Base-by-base conservation (phyloP, 2,797 vertebrate species). In the Dendrocincla fuliginosa region DNA sequence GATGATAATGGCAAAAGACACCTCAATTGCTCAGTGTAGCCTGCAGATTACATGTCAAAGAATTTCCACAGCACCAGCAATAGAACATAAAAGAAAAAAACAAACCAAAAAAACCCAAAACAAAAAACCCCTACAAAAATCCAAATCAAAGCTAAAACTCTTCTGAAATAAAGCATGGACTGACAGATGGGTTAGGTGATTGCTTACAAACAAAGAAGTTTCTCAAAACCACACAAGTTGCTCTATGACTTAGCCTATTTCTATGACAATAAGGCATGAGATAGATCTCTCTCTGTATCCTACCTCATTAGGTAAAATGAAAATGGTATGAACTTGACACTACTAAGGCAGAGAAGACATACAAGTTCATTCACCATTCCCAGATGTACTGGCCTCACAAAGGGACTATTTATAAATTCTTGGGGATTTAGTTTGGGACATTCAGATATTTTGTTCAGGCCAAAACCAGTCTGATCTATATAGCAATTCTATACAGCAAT, bases 321-420 rank as follows among this genome's bases (percentile, higher is more conserved):
- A 90, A 63, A 6, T 0, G 0, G 18, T 52, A 77, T 4, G 4
- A 90, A 56, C 19, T 37, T 32, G 49, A 7, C 7, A 11, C 22
- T 52, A 52, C 9, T 35, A 46, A 83, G 32, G 30, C 24, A 68
- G 37, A 6, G 18, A 65, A 53, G 53, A 63, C 10, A 53, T 4
- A 35, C 3, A 15, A 74, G 16, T 63, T 65, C 4, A 5, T 10
- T 11, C 71, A 46, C 16, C 47, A 49, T 53, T 82, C 24, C 32
- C 16, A 89, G 11, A 44, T 3, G 6, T 17, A 56, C 2, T 10
- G 6, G 15, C 14, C 27, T 56, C 0, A 0, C 25, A 87, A 76
- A 82, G 1, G 15, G 12, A 56, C 13, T 35, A 28, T 20, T 67
- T 50, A 30, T 67, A 67, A 93, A 28, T 32, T 53, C 13, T 19